phyloP scores from a whole-genome alignment of 2,113 vertebrate genomes.

The Xiphophorus hellerii region DNA sequence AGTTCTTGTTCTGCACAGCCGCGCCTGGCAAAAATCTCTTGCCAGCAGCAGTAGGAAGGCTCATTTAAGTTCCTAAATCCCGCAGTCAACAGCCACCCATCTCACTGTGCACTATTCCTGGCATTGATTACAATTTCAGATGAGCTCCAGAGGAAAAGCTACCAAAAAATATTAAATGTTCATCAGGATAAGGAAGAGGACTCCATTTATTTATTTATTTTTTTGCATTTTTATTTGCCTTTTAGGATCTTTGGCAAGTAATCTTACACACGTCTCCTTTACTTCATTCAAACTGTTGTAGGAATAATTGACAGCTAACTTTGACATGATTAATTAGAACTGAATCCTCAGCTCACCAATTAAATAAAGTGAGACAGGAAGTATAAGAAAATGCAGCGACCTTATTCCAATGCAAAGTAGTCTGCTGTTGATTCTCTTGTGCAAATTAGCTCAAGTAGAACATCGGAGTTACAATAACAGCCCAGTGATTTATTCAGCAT shows the following conservation, averaged over 20 bases:
- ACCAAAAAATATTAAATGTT: conserved; percentile 44
- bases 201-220: background rate
- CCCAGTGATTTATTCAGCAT: conserved; percentile 35
- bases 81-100: conserved; percentile 58
- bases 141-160: conserved; percentile 33
- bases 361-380: conserved; percentile 25
- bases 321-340: conserved; percentile 62
- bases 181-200: conserved; percentile 17
- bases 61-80: conserved; percentile 60
- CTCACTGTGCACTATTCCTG: conserved; percentile 46
- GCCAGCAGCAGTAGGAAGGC: conserved; percentile 58
- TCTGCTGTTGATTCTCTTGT: conserved; percentile 39
- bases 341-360: conserved; percentile 36
- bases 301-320: conserved; percentile 48
- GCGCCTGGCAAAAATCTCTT: conserved; percentile 54
- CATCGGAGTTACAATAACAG: conserved; percentile 8
- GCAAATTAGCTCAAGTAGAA: conserved; percentile 40
- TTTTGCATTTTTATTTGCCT: conserved; percentile 9
- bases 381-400: conserved; percentile 39
- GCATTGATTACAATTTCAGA: conserved; percentile 64
- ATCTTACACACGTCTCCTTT: conserved; percentile 13
- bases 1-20: conserved; percentile 70
- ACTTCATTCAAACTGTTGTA: conserved; percentile 23
- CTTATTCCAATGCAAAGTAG: conserved; percentile 42
- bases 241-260: conserved; percentile 11